Conservation (phyloP, 2,113 vertebrate genomes). For the Ceyx margarethae region DNA sequence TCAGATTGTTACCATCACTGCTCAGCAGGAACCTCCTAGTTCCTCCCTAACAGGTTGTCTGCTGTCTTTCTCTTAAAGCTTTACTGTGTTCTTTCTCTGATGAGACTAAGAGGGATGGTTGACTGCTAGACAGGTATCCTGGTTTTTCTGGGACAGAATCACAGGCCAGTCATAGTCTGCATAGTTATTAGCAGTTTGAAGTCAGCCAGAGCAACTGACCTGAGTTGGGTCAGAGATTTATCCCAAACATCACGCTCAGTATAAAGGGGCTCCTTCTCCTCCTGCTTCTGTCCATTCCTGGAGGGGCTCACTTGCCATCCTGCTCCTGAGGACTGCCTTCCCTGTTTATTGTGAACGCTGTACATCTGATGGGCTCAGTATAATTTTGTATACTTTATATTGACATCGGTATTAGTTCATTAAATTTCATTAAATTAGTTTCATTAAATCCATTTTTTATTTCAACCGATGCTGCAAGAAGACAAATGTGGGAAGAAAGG, state of each 20-base stretch:
- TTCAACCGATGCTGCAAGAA: neutral
- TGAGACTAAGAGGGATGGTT: neutral
- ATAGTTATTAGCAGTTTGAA: neutral
- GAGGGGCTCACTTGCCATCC: neutral
- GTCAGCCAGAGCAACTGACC: neutral
- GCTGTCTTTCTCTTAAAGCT: neutral
- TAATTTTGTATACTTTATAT: neutral
- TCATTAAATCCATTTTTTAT: no score
- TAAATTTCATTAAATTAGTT: no score
- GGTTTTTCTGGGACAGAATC: neutral
- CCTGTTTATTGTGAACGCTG: no score
- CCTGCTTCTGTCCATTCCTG: no score
- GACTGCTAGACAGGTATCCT: neutral
- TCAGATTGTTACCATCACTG: no score
- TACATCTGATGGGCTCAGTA: no score
- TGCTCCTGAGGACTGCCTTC: neutral
- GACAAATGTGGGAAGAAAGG: neutral
- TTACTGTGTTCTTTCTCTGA: neutral
- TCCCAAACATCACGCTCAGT: neutral
- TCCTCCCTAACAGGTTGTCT: neutral
- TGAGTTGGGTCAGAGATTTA: neutral
- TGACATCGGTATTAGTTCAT: no score
- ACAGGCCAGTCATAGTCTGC: neutral
- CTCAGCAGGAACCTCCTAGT: no score
- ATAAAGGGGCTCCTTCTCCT: neutral